phyloP scores from a whole-genome alignment of 2,797 vertebrate species.

The Odontamblyopus rebecca region DNA sequence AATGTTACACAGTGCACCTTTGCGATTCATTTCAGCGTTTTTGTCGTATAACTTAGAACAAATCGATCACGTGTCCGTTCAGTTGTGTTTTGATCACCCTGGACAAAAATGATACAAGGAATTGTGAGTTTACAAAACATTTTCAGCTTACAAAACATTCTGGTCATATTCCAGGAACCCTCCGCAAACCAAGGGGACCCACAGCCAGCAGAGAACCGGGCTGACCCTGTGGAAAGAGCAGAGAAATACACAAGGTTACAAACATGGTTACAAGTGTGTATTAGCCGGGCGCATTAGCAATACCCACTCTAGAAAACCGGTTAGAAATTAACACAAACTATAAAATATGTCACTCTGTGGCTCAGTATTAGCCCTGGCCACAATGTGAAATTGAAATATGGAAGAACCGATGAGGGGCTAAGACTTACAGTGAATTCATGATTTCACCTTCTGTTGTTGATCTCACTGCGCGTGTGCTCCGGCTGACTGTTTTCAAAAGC shows the following conservation, averaged over 20 bases:
- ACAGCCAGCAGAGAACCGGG: conserved; percentile 45
- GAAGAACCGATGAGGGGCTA: too few relatives aligned
- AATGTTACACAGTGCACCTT: too few relatives aligned
- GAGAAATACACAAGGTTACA: not conserved
- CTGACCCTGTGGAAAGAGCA: conserved; percentile 48
- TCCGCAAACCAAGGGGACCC: conserved; percentile 57
- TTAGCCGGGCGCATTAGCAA: not conserved
- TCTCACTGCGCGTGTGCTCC: not conserved
- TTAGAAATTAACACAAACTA: not conserved
- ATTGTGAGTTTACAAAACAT: conserved; percentile 69
- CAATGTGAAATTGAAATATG: not conserved
- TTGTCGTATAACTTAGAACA: not conserved
- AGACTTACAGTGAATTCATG: conserved; percentile 67
- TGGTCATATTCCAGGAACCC: conserved; percentile 78
- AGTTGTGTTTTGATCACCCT: not conserved
- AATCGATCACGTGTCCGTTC: too few relatives aligned
- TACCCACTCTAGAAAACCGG: not conserved
- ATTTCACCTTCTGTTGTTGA: conserved; percentile 24
- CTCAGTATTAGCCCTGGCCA: not conserved
- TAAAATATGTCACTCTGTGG: not conserved
- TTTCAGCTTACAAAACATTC: conserved; percentile 73
- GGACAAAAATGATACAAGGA: not conserved
- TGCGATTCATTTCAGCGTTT: not conserved
- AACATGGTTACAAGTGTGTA: not conserved
- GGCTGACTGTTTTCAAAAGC: not conserved